phyloP scores from a whole-genome alignment of 1,140 invertebrate species.

The Eciton burchellii region DNA sequence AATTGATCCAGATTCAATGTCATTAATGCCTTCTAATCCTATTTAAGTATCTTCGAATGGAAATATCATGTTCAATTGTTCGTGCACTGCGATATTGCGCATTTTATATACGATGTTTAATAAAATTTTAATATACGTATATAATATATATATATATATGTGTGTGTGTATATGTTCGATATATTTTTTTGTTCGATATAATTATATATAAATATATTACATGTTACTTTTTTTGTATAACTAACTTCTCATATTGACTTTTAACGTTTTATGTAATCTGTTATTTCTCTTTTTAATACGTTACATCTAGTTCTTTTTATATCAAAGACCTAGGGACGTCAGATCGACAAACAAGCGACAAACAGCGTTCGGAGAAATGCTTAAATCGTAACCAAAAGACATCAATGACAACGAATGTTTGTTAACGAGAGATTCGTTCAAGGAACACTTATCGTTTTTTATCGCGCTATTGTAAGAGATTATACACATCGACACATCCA shows the following conservation, averaged over 20 bases:
- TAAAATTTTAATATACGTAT: background rate
- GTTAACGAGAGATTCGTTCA: background rate
- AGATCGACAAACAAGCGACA: background rate
- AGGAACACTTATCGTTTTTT: background rate
- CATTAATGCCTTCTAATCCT: conserved; percentile 16
- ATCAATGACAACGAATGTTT: conserved; percentile 18
- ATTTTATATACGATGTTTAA: too few relatives aligned
- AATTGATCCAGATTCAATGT: conserved; percentile 18
- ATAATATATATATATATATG: too few relatives aligned
- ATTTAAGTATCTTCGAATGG: conserved; percentile 8
- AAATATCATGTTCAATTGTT: background rate
- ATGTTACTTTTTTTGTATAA: too few relatives aligned
- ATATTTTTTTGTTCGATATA: background rate
- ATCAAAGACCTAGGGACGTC: background rate
- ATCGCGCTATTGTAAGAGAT: conserved; percentile 40
- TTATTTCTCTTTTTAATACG: background rate
- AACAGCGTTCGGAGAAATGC: conserved; percentile 15
- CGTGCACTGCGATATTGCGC: too few relatives aligned
- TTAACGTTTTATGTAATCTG: background rate
- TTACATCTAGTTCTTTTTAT: background rate
- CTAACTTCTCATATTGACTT: too few relatives aligned
- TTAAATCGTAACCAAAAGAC: background rate
- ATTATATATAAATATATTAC: background rate
- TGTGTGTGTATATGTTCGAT: too few relatives aligned
- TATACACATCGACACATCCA: conserved; percentile 55